Conservation (phyloP, 1,140 invertebrate genomes). For the Pachypeltis micranthus region DNA sequence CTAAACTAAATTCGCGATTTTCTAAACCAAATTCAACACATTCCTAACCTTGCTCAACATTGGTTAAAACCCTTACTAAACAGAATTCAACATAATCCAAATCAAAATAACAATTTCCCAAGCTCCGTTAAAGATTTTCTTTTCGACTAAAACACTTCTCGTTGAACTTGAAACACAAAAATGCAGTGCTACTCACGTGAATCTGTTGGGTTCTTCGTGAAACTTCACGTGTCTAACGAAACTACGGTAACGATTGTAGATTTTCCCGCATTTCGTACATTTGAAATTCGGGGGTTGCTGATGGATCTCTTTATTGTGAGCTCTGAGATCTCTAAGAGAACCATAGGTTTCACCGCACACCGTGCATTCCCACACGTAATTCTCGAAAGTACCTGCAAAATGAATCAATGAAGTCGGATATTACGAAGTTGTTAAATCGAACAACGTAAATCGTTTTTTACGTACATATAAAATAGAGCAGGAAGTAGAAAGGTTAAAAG, state of each 20-base stretch:
- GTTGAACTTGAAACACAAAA: no score
- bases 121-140: not conserved
- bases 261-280: conserved; percentile 45
- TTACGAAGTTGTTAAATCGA: not conserved
- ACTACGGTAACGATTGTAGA: conserved; percentile 45
- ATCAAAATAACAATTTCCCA: not conserved
- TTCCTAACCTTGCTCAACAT: not conserved
- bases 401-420: not conserved
- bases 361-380: conserved; percentile 44
- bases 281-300: conserved; percentile 42
- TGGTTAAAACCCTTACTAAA: not conserved
- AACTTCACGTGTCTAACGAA: conserved; percentile 44
- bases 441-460: not conserved
- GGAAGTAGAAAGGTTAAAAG: not conserved
- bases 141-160: not conserved
- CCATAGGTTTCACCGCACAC: conserved; percentile 41
- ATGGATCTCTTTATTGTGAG: conserved; percentile 41
- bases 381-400: conserved; percentile 32
- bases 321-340: conserved; percentile 38
- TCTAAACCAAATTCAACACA: not conserved
- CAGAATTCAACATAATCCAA: not conserved
- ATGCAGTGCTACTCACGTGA: conserved; percentile 35
- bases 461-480: not conserved
- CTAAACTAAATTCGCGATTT: no score
- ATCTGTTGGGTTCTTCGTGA: conserved; percentile 42